Base-by-base conservation (phyloP, 2,888 invertebrate species). In the Caradrina clavipalpis region DNA sequence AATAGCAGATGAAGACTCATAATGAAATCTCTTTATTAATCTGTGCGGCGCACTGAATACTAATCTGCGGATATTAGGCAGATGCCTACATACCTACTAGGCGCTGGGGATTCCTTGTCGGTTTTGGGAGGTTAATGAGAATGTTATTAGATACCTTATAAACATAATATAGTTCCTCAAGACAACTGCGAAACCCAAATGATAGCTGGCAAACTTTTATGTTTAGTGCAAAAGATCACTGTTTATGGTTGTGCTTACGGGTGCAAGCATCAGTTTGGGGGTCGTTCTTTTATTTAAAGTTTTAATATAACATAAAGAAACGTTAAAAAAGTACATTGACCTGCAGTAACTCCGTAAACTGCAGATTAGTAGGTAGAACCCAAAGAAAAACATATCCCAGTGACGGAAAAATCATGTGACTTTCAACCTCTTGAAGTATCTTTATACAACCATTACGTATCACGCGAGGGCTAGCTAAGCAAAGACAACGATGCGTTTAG, bases 21-120 rank as follows among this genome's bases (percentile, higher is more conserved):
- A 47, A 55, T 63, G 15, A 42, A 54, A 63, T 47, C 55, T 49
- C 47, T 55, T 55, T 26, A 62, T 53, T 62, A 53, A 53, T 54
- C 53, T 54, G 53, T 13, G 45, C 54, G 22, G 26, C n/a, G 42
- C n/a, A 26, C 26, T 17, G 26, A 17, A 45, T 70, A 68, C 17
- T 55, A 45, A 55, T 67, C 26, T 22, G 17, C 17, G 11, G 19
- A 50, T 51, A 26, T 69, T 56, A 42, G 21, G 22, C 8, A 49
- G 21, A 15, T 45, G 11, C 45, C 45, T 45, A 45, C 39, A 11
- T 39, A 45, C 45, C 45, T 45, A 45, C 45, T 50, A 21, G 21
- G 13, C n/a, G 13, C 19, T 62, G 17, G 19, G 35, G 21, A 53
- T 21, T 0, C 10, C 8, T 22, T 19, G 22, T n/a, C 10, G 6